Base-by-base conservation (phyloP, 2,888 invertebrate species). In the Syrista parreyssii region DNA sequence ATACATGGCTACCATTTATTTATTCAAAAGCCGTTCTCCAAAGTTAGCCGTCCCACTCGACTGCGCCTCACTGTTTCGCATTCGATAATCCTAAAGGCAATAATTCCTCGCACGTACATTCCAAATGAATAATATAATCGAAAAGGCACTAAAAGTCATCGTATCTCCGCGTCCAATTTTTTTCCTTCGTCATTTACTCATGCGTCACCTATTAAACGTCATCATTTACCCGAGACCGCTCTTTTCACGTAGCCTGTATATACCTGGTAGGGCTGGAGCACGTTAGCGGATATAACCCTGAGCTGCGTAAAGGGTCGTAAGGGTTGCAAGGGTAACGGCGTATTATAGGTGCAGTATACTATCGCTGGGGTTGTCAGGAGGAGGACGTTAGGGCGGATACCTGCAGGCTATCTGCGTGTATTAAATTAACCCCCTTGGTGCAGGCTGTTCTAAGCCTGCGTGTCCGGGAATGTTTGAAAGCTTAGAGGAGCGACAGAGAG, bases 351-450 rank as follows among this genome's bases (percentile, higher is more conserved):
- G 73, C 68, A 23, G 32, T 31, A 34, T 32, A 40, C 15, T 40
- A 40, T 40, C 40, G 69, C 40, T 78, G 69, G 79, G 75, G 74
- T 75, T 71, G 78, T 79, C 68, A 78, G 81, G 80, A 76, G 69
- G 81, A 80, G 80, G 78, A 79, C 78, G 83, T 35, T 33, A 79
- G 82, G 80, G 83, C 80, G 84, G 85, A 85, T 88, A 88, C 87
- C 88, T 86, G 84, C 84, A 82, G 87, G 87, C 85, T 86, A 88
- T 88, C 87, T 85, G 84, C 84, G 83, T 82, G 85, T 88, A 88
- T 88, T 88, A 88, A 89, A 89, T 89, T 88, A 89, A 87, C 87
- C 88, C 87, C 82, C 68, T 79, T 80, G 83, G 78, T 80, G 75
- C 78, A 76, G 35, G 76, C 82, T 75, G 81, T 79, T 79, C 77